Evolutionary conservation across 2,797 vertebrate species (phyloP), one percentile per base, ranked within the genome.

Genomic region (Arrhamphus sclerolepis): DNA sequence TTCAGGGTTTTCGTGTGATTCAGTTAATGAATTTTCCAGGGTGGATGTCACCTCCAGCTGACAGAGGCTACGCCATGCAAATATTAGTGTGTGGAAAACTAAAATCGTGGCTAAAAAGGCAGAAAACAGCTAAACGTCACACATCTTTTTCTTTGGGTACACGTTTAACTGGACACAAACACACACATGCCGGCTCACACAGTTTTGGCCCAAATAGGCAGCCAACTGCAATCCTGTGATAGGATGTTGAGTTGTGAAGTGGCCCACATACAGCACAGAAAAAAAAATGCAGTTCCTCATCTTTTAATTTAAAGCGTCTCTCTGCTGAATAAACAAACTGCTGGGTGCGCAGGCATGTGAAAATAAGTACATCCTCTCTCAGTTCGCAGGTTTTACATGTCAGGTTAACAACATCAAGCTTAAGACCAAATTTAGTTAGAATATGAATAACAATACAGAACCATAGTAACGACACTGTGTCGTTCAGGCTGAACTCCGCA

Each of bases 191-290:
- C 42, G 76, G 62, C 80, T 82, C 70, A 64, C 41, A 71, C 65
- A 69, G n/a, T 42, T 82, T 72, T 75, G 77, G 64, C 80, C 82
- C 53, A 81, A 38, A 80, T 79, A 78, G 46, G 42, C 75, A 72
- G 70, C 82, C 83, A 73, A 75, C 75, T 73, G 73, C 77, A 72
- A 28, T 79, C 75, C 73, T 70, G 61, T 69, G 83, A 83, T 65
- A 77, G 61, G 77, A 83, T 69, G 81, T 77, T 20, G 73, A 74
- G 78, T 71, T 87, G 86, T 86, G 76, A 89, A 85, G 47, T 75
- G 82, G 58, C 79, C 82, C 61, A 78, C 51, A 66, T 62, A 55
- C 48, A 20, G 20, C 73, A 83, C 79, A 87, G 85, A 82, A 73
- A 62, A 54, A 70, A 70, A n/a, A 78, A 62, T 53, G 75, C 77